phyloP scores from a whole-genome alignment of 2,797 vertebrate species.

The Muraenolepis orangiensis region DNA sequence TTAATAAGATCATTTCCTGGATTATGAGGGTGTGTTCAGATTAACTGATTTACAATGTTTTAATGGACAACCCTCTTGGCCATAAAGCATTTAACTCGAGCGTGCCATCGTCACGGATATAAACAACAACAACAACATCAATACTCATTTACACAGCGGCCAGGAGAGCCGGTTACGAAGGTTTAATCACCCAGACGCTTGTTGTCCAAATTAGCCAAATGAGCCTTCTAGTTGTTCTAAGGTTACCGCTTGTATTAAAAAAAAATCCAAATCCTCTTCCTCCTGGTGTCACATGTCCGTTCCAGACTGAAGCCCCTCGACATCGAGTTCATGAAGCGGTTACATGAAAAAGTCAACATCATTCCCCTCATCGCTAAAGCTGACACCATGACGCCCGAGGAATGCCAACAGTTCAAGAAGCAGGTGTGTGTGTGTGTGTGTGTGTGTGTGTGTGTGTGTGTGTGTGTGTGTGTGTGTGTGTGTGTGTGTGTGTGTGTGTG shows the following conservation, averaged over 20 bases:
- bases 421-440: slow-evolving; percentile 74
- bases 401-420: slow-evolving; percentile 96
- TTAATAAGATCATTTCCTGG: neutral
- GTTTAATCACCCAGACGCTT: neutral
- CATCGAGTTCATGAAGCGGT: slow-evolving; percentile 96
- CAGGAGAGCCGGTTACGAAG: neutral
- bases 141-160: too few species aligned
- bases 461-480: neutral
- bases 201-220: neutral
- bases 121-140: neutral
- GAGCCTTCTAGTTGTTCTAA: neutral
- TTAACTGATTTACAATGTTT: neutral
- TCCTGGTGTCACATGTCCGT: too few species aligned
- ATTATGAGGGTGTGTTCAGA: neutral
- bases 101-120: neutral
- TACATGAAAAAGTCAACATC: slow-evolving; percentile 97
- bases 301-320: slow-evolving; percentile 93
- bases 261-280: neutral
- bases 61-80: neutral
- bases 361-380: slow-evolving; percentile 97
- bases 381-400: slow-evolving; percentile 93
- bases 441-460: neutral
- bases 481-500: neutral
- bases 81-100: neutral
- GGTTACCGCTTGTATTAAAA: neutral